phyloP scores from a whole-genome alignment of 2,113 vertebrate species.

The Bombycilla garrulus region DNA sequence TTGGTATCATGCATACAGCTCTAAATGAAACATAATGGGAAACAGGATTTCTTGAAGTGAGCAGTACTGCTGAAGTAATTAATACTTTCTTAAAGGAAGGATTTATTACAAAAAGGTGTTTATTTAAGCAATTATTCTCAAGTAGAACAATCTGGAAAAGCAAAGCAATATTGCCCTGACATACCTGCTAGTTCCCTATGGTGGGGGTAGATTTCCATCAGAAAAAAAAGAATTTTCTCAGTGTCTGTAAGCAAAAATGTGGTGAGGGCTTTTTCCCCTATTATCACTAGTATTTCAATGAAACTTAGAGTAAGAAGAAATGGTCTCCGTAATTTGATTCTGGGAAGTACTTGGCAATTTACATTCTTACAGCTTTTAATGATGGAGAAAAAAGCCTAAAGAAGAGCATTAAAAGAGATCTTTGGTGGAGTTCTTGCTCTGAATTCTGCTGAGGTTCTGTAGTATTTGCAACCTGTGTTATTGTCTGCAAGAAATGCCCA shows the following conservation, averaged over 20 bases:
- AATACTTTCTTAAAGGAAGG: neutral
- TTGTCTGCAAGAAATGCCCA: neutral
- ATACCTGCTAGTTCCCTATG: neutral
- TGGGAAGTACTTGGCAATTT: neutral
- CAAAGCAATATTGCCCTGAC: neutral
- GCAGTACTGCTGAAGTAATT: neutral
- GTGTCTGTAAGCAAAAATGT: neutral
- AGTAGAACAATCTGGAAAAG: neutral
- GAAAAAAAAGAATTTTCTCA: neutral
- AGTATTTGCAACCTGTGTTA: neutral
- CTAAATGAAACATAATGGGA: neutral
- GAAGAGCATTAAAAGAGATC: neutral
- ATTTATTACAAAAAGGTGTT: neutral
- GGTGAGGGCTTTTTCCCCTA: rapidly evolving
- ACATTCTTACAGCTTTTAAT: neutral
- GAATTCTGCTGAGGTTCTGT: neutral
- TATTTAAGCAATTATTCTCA: neutral
- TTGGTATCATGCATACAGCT: neutral
- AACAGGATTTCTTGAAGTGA: neutral
- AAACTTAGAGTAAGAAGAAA: neutral
- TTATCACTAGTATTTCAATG: neutral
- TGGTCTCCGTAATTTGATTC: neutral
- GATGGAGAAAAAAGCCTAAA: neutral
- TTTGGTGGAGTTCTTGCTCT: neutral
- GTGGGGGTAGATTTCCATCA: neutral